Evolutionary conservation across 2,113 vertebrate genomes (phyloP).

Genomic region (Sphyrna mokarran): DNA sequence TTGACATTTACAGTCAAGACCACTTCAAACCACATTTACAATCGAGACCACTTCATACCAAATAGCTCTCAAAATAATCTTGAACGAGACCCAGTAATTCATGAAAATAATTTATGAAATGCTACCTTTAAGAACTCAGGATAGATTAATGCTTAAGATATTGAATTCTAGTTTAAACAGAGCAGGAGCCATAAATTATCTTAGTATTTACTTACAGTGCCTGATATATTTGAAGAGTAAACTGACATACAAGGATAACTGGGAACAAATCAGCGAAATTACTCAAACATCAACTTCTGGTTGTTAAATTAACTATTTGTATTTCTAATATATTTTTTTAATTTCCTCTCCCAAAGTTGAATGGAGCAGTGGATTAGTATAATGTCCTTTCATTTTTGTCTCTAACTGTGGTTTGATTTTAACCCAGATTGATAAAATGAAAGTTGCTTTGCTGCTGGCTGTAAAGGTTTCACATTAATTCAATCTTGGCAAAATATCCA

Average conservation of each 20-base stretch:
- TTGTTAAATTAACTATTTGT: neutral
- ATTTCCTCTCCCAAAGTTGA: neutral
- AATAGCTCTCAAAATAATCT: neutral
- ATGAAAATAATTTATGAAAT: neutral
- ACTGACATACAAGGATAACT: neutral
- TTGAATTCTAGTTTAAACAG: neutral
- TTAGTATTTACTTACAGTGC: neutral
- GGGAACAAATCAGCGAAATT: neutral
- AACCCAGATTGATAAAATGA: neutral
- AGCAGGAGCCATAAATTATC: neutral
- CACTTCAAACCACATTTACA: neutral
- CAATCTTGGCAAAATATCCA: neutral
- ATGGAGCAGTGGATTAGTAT: neutral
- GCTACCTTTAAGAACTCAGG: neutral
- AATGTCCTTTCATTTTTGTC: neutral
- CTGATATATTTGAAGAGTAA: neutral
- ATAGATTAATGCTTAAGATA: neutral
- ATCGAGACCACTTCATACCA: neutral
- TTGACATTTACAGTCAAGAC: neutral
- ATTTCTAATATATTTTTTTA: neutral
- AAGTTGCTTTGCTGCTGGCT: neutral
- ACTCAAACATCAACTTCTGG: neutral
- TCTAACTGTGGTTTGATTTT: neutral
- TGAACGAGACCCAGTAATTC: neutral
- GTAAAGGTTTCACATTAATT: neutral